Conservation (phyloP, 2,113 vertebrate species). For the Sus scrofa region T2T-Sscrofa CM000812.6:251153001-251153500, state of each 20-base stretch:
- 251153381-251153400: background rate
- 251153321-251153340: fast-evolving
- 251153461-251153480: background rate
- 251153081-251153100: background rate
- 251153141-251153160: background rate
- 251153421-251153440: background rate
- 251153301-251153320: background rate
- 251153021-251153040: background rate
- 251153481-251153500: background rate
- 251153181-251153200: background rate
- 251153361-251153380: background rate
- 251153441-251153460: background rate
- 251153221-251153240: background rate
- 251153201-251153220: background rate
- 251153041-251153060: background rate
- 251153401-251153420: background rate
- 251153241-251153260: too few species aligned
- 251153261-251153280: background rate
- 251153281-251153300: background rate
- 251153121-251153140: too few species aligned
- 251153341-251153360: background rate
- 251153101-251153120: background rate
- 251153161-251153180: background rate
- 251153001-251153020: background rate
- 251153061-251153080: background rate